Evolutionary conservation across 30 jellyfish, hydroid and myxozoan genomes (phyloP).

Genomic region (Cassiopea andromeda): DNA sequence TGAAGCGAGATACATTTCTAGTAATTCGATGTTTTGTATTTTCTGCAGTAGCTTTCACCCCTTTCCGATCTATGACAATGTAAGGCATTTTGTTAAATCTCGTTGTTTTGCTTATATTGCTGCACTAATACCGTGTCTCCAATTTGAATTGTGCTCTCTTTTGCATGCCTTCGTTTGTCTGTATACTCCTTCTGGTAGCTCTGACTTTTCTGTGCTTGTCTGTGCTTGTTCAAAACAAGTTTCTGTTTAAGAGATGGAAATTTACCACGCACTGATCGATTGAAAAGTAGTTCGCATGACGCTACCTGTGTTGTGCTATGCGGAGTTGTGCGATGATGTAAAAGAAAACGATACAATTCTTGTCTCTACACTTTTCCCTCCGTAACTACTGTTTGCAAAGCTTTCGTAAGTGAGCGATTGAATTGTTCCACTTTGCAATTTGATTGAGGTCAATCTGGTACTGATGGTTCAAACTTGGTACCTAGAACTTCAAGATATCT

Average conservation of each 20-base stretch:
- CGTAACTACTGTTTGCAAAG: background rate
- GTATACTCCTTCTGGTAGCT: slow-evolving; percentile 22
- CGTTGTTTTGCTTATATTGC: background rate
- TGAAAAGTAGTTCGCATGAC: slow-evolving; percentile 23
- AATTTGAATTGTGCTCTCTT: slow-evolving; percentile 9
- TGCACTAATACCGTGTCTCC: slow-evolving; percentile 16
- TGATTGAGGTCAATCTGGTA: no score
- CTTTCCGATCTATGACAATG: slow-evolving; percentile 37
- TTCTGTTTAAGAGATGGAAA: background rate
- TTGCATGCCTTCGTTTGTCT: slow-evolving; percentile 34
- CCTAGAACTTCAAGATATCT: no score
- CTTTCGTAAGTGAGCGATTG: background rate
- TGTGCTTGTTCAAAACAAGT: slow-evolving; percentile 19
- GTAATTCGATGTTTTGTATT: slow-evolving; percentile 23
- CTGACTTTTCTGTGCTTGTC: slow-evolving; percentile 37
- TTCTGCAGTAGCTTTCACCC: slow-evolving; percentile 16
- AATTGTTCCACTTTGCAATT: no score
- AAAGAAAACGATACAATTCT: background rate
- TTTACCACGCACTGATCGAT: background rate
- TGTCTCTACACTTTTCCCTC: background rate
- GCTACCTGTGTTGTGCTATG: background rate
- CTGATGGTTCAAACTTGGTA: no score
- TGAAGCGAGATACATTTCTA: slow-evolving; percentile 15
- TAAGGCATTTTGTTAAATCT: slow-evolving; percentile 14
- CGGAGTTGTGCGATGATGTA: background rate